Base-by-base conservation (phyloP, 2,888 invertebrate species). In the Lasioglossum figueresi region DNA sequence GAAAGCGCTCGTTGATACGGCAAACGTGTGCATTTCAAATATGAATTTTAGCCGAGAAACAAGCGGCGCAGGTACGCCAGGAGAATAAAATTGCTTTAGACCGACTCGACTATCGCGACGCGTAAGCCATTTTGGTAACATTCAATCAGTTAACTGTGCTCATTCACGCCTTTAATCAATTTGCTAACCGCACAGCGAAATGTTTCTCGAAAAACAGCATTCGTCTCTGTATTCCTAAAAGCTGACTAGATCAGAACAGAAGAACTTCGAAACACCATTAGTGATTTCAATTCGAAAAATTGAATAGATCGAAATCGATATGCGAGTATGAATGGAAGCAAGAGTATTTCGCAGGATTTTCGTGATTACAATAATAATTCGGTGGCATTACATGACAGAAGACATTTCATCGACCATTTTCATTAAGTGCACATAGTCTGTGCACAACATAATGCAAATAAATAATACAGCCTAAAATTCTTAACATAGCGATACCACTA, bases 1-100 rank as follows among this genome's bases (percentile, higher is more conserved):
- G 83, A 81, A 83, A 83, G 81, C 63, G 66, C 72, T 48, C 5
- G 59, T 48, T 40, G 37, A n/a, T 80, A 56, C 6, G 19, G 34
- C 48, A 45, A 43, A 74, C 34, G 12, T 34, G 70, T 63, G 27
- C 12, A 19, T 37, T 31, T 40, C 48, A 70, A 71, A 59, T 71
- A 75, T 31, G 40, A 74, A 48, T 56, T 75, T 75, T 3, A n/a
- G 19, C 27, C 12, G 31, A 23, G 12, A 45, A 59, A 56, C 48
- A 31, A 52, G 27, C 40, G 37, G 2, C 27, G 27, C n/a, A 40
- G 52, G 6, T 5, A 48, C 23, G 19, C 2, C 16, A 77, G 27
- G 70, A 77, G 77, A 52, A 37, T 56, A 52, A 40, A 77, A 52
- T 37, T 68, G n/a, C 16, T 77, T 52, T 70, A 19, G 23, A 23